Evolutionary conservation across 2,113 vertebrate genomes (phyloP).

Genomic region (Nematolebias whitei): DNA sequence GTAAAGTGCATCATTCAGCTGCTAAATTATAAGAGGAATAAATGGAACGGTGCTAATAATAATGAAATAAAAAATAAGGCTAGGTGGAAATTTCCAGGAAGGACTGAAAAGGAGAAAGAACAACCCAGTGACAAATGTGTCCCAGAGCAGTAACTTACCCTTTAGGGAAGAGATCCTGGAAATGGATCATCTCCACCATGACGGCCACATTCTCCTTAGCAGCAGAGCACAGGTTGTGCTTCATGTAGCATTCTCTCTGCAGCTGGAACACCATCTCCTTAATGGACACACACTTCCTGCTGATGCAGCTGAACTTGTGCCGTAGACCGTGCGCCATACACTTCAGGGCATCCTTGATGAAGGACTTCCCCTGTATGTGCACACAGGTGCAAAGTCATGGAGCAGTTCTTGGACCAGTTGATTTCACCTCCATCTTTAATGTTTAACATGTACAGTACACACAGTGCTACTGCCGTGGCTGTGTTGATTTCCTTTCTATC

Average conservation of each 20-base stretch:
- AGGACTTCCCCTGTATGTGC: conserved; percentile 91
- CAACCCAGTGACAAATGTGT: conserved; percentile 3
- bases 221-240: conserved; percentile 93
- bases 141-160: conserved; percentile 84
- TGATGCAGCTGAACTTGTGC: conserved; percentile 97
- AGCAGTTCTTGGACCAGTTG: not conserved
- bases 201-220: conserved; percentile 94
- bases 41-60: conserved; percentile 8
- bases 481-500: too few species aligned
- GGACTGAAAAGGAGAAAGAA: not conserved
- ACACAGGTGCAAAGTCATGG: conserved; percentile 31
- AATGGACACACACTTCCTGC: conserved; percentile 96
- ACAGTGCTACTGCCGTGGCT: too few species aligned
- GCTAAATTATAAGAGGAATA: conserved; percentile 19
- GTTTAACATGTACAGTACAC: too few species aligned
- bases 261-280: conserved; percentile 98
- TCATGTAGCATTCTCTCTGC: conserved; percentile 96
- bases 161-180: conserved; percentile 95
- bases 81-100: not conserved
- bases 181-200: conserved; percentile 99
- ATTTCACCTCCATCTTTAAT: not conserved
- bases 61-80: conserved; percentile 35
- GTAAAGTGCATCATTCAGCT: conserved; percentile 12
- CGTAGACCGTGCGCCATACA: conserved; percentile 96
- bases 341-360: conserved; percentile 97